phyloP scores from a whole-genome alignment of 2,888 invertebrate genomes.

The Gortyna flavago region DNA sequence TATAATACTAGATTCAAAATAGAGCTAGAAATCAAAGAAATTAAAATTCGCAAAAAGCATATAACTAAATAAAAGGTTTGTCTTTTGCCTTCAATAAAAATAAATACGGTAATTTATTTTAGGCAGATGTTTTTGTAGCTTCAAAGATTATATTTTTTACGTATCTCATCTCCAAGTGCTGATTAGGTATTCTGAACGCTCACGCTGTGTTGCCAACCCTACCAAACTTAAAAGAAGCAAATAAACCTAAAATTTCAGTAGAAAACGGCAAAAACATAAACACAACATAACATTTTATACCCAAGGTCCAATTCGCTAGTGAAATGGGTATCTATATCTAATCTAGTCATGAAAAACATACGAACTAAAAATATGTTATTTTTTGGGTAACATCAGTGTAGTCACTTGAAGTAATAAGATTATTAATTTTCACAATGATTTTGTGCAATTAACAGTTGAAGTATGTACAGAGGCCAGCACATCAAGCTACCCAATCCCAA shows the following conservation, averaged over 20 bases:
- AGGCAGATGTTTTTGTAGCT: background rate
- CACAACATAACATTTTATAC: background rate
- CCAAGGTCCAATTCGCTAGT: background rate
- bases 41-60: rapidly evolving
- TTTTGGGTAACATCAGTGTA: background rate
- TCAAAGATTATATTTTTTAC: background rate
- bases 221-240: background rate
- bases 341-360: background rate
- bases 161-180: no score
- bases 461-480: no score
- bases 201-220: constrained; percentile 27
- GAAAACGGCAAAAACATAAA: background rate
- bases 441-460: no score
- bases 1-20: no score
- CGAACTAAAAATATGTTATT: background rate
- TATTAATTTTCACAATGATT: no score
- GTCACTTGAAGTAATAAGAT: no score
- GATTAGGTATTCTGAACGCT: constrained; percentile 44
- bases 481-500: no score
- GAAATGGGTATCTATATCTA: background rate
- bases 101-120: background rate
- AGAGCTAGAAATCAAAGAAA: background rate
- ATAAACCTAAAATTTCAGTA: background rate
- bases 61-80: rapidly evolving
- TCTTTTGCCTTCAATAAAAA: background rate